A percentile compares a stretch with the other conserved stretches of the same genome.
Evolutionary conservation across 2,888 invertebrate species (phyloP).

Genomic region (Agriopis leucophaearia): DNA sequence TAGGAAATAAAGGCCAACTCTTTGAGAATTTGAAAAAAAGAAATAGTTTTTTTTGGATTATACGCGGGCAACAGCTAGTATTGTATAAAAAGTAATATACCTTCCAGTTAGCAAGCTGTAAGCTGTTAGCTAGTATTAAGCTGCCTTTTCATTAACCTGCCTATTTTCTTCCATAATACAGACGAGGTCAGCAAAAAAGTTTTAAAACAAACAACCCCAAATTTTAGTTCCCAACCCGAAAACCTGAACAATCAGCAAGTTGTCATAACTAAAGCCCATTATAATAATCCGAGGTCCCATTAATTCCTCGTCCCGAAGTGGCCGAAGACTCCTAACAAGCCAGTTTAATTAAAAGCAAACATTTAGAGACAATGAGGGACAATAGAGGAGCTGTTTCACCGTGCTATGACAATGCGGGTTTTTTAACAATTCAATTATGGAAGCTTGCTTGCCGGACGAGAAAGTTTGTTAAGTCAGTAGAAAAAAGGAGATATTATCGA

Average conservation of each 20-base stretch:
- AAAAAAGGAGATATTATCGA: not conserved
- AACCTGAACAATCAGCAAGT: constrained; percentile 43
- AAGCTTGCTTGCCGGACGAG: constrained; percentile 18
- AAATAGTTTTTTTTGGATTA: no score
- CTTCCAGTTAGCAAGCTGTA: no score
- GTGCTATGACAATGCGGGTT: constrained; percentile 35
- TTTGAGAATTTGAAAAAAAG: no score
- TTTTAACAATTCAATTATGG: constrained; percentile 49
- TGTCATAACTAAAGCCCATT: constrained; percentile 44
- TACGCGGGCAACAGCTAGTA: no score
- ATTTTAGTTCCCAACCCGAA: constrained; percentile 29
- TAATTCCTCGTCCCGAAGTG: constrained; percentile 40
- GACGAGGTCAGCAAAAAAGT: constrained; percentile 9
- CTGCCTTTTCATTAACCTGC: no score
- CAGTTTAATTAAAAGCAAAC: constrained; percentile 69
- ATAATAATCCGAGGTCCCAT: constrained; percentile 40
- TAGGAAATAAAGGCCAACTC: no score
- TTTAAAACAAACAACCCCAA: constrained; percentile 21
- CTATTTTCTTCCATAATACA: no score
- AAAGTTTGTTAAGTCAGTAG: constrained; percentile 14
- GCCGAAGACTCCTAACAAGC: constrained; percentile 46
- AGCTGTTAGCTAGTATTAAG: no score
- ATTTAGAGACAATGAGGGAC: constrained; percentile 48
- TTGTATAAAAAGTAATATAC: no score
- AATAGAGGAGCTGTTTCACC: constrained; percentile 46